Percentiles rank a stretch among this genome's conserved stretches.
Conservation (phyloP, 1,140 invertebrate genomes). For the Euglossa dilemma region DNA sequence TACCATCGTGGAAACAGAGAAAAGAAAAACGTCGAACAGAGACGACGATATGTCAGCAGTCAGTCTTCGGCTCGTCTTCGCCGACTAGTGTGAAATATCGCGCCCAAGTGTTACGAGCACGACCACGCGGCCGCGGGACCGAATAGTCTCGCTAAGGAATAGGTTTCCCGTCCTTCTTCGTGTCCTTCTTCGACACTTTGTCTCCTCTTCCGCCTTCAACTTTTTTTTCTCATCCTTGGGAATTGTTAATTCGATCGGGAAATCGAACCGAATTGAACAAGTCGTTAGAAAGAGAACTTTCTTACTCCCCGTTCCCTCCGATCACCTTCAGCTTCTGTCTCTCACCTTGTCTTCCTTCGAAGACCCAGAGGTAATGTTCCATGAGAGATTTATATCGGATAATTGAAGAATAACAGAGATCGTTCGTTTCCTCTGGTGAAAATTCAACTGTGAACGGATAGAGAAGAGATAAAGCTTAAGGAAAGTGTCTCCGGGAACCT, state of each 20-base stretch:
- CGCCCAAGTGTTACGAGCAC: constrained; percentile 81
- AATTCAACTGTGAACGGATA: not conserved
- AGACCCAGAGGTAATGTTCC: too few species aligned
- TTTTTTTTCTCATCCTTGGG: constrained; percentile 3
- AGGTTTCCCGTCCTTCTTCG: constrained; percentile 37
- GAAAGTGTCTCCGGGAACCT: not conserved
- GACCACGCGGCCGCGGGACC: constrained; percentile 53
- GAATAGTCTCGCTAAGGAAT: constrained; percentile 27
- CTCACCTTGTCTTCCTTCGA: not conserved
- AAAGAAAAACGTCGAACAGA: constrained; percentile 52
- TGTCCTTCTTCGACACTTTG: constrained; percentile 2
- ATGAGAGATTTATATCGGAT: not conserved
- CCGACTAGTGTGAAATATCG: constrained; percentile 82
- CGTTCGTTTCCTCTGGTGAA: not conserved
- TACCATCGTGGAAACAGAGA: constrained; percentile 43
- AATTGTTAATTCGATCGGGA: constrained; percentile 26
- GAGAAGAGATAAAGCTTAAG: not conserved
- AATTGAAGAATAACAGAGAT: not conserved
- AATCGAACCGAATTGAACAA: constrained; percentile 21
- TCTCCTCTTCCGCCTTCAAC: not conserved
- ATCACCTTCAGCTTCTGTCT: not conserved
- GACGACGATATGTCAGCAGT: constrained; percentile 63
- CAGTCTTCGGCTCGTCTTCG: constrained; percentile 67
- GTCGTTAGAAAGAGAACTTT: not conserved
- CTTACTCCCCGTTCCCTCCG: too few species aligned